These are phyloP conservation scores for Arenicola marina DNA, from an alignment of 2,888 invertebrate species.

Conservation along the genomic window DNA sequence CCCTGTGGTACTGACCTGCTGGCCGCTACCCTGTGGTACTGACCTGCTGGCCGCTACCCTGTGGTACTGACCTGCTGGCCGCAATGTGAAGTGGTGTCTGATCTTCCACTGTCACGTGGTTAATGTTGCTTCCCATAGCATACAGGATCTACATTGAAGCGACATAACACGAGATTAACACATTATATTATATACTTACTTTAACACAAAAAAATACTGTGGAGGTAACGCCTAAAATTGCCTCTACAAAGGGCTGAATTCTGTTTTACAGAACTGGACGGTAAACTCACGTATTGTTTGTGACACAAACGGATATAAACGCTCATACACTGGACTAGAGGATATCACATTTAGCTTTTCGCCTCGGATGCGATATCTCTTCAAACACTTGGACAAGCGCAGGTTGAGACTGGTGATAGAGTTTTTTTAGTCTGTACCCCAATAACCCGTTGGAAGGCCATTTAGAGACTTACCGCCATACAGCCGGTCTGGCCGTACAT, in stretches of 20 bases:
- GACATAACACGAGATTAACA: not conserved
- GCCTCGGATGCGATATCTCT: too few relatives aligned
- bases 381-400: too few relatives aligned
- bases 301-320: not conserved
- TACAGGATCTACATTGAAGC: not conserved
- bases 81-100: conserved; percentile 4
- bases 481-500: conserved; percentile 54
- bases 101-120: not conserved
- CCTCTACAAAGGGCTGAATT: too few relatives aligned
- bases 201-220: too few relatives aligned
- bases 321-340: too few relatives aligned
- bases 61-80: not conserved
- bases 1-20: too few relatives aligned
- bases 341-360: too few relatives aligned
- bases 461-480: conserved; percentile 44
- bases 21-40: not conserved
- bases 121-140: not conserved
- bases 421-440: too few relatives aligned
- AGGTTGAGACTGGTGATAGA: too few relatives aligned
- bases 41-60: not conserved
- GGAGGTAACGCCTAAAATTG: too few relatives aligned
- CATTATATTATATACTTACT: not conserved
- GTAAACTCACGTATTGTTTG: not conserved
- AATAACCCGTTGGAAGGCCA: not conserved
- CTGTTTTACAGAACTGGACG: too few relatives aligned